Evolutionary conservation across 2,113 vertebrate genomes (phyloP).

Genomic region (Anguilla rostrata): DNA sequence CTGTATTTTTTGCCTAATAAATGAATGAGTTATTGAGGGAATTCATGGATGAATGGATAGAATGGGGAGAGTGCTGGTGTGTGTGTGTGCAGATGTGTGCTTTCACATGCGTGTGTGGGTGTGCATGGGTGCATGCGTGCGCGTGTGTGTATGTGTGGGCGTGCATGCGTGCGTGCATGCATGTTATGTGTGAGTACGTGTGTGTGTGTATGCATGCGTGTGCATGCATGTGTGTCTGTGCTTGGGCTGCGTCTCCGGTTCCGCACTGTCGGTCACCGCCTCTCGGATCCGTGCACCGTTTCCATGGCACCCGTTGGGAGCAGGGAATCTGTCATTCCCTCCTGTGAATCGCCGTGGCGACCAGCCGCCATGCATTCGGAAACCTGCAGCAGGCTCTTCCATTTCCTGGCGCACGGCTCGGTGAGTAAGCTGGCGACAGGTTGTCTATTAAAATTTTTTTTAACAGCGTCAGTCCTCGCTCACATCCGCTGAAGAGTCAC

Average conservation of each 20-base stretch:
- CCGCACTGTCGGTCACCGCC: background rate
- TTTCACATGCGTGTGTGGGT: too few species aligned
- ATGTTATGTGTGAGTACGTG: too few species aligned
- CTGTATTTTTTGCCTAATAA: background rate
- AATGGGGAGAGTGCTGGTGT: too few species aligned
- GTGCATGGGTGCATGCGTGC: too few species aligned
- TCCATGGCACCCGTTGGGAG: background rate
- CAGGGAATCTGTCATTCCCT: background rate
- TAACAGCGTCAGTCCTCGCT: too few species aligned
- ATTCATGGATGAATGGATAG: too few species aligned
- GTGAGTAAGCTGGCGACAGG: slow-evolving; percentile 54
- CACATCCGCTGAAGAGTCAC: too few species aligned
- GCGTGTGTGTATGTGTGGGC: too few species aligned
- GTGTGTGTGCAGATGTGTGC: too few species aligned
- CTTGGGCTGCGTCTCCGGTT: background rate
- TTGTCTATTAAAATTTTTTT: background rate
- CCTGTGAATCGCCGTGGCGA: background rate
- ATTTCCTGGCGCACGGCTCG: slow-evolving; percentile 69
- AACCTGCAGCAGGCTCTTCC: slow-evolving; percentile 68
- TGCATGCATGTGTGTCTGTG: too few species aligned
- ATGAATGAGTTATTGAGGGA: background rate
- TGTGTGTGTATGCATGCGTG: too few species aligned
- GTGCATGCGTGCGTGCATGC: too few species aligned
- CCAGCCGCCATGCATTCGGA: slow-evolving; percentile 59
- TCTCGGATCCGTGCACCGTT: background rate